A percentile compares a stretch with the other conserved stretches of the same genome.
phyloP scores from a whole-genome alignment of 2,797 vertebrate genomes.

The Chromobotia macracanthus region DNA sequence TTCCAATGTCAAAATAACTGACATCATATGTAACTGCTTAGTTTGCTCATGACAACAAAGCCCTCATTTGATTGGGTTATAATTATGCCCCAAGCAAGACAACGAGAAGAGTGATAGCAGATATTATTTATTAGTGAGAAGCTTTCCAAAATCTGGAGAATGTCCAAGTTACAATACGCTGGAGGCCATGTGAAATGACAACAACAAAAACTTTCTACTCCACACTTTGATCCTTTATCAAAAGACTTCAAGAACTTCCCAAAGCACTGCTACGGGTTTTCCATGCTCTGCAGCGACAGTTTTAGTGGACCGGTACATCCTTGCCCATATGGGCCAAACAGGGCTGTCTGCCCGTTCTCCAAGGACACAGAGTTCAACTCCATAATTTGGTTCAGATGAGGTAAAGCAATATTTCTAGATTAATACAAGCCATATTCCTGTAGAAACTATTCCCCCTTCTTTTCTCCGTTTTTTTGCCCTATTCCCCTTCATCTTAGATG shows the following conservation, averaged over 20 bases:
- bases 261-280: constrained; percentile 66
- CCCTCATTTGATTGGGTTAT: constrained; percentile 23
- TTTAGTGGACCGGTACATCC: constrained; percentile 66
- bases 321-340: constrained; percentile 75
- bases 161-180: constrained; percentile 59
- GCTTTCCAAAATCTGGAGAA: constrained; percentile 57
- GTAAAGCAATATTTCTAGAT: constrained; percentile 81
- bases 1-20: constrained; percentile 9
- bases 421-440: constrained; percentile 81
- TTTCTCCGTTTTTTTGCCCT: constrained; percentile 65
- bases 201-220: constrained; percentile 56
- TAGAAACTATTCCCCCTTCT: constrained; percentile 72
- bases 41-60: constrained; percentile 13
- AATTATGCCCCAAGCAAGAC: neutral
- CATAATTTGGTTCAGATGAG: constrained; percentile 84
- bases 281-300: constrained; percentile 72
- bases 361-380: constrained; percentile 78
- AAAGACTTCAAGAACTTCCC: constrained; percentile 54
- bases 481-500: constrained; percentile 69
- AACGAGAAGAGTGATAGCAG: constrained; percentile 25
- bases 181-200: constrained; percentile 67
- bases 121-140: constrained; percentile 20
- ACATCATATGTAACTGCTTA: constrained; percentile 1
- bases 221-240: constrained; percentile 62
- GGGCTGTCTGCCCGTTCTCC: constrained; percentile 72